These are phyloP conservation scores for Ophraella communa DNA, from an alignment of 2,888 invertebrate genomes.

Conservation along the genomic window DNA sequence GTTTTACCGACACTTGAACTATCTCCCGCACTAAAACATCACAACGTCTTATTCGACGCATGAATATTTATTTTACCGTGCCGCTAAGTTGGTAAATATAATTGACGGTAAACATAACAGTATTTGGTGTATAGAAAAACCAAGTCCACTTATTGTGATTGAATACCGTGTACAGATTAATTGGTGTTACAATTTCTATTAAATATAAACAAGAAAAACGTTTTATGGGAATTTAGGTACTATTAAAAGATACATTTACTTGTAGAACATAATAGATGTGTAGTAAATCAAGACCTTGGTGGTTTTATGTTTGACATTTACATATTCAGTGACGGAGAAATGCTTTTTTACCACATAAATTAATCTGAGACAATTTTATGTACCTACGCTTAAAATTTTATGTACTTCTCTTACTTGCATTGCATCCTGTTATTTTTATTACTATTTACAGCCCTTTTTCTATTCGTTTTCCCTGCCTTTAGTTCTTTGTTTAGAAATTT, in stretches of 20 bases:
- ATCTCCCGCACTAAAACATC: background rate
- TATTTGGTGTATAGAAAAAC: conserved; percentile 14
- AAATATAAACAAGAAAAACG: background rate
- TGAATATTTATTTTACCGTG: conserved; percentile 2
- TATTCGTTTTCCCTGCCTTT: too few species aligned
- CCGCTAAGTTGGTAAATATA: background rate
- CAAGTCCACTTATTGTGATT: conserved; percentile 9
- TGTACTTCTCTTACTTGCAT: too few species aligned
- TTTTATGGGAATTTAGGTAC: background rate
- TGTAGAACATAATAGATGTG: background rate
- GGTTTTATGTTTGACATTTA: background rate
- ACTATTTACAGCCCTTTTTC: too few species aligned
- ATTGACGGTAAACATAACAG: conserved; percentile 19
- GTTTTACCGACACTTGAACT: background rate
- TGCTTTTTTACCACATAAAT: too few species aligned
- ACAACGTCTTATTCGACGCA: conserved; percentile 6
- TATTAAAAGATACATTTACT: background rate
- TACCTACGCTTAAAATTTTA: too few species aligned
- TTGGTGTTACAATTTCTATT: background rate
- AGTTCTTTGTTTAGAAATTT: too few species aligned
- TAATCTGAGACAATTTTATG: too few species aligned
- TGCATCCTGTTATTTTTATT: too few species aligned
- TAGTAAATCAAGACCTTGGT: background rate
- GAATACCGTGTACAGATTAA: background rate
- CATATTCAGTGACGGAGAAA: background rate